phyloP scores from a whole-genome alignment of 2,888 invertebrate species.

The Pristionchus mayeri region DNA sequence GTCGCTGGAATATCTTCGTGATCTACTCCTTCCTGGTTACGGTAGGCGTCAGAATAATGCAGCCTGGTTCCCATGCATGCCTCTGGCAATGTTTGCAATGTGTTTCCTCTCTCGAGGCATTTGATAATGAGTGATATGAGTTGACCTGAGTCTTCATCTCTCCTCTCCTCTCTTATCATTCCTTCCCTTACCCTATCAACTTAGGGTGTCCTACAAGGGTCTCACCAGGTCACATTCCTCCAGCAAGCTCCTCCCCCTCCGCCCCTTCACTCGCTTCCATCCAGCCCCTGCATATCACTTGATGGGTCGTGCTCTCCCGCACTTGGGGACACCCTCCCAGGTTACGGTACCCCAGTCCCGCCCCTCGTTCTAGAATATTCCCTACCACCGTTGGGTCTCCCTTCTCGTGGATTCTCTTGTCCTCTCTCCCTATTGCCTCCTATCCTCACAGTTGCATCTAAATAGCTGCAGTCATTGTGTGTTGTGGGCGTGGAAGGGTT shows the following conservation, averaged over 20 bases:
- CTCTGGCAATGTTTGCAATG: background rate
- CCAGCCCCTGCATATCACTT: constrained; percentile 16
- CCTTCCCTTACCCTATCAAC: constrained; percentile 2
- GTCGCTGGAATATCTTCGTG: background rate
- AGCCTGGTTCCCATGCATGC: background rate
- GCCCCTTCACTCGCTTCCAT: background rate
- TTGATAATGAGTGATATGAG: too few relatives aligned
- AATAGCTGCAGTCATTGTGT: background rate
- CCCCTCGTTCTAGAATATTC: constrained; percentile 6
- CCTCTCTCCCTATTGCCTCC: background rate
- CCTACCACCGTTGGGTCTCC: background rate
- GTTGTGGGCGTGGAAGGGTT: background rate
- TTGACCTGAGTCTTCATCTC: constrained; percentile 5
- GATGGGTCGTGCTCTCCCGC: background rate
- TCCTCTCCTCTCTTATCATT: background rate
- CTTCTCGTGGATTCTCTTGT: background rate
- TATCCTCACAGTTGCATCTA: background rate
- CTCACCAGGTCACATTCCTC: constrained; percentile 1
- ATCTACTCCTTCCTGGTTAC: background rate
- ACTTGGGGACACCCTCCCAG: background rate
- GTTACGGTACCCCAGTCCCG: constrained; percentile 13
- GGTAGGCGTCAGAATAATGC: background rate
- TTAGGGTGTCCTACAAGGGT: background rate
- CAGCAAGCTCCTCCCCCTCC: constrained; percentile 13
- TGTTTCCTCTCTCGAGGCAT: constrained; percentile 23